A percentile compares a stretch with the other conserved stretches of the same genome.
Evolutionary conservation across 1,140 invertebrate genomes (phyloP).

Genomic region (Listronotus bonariensis): DNA sequence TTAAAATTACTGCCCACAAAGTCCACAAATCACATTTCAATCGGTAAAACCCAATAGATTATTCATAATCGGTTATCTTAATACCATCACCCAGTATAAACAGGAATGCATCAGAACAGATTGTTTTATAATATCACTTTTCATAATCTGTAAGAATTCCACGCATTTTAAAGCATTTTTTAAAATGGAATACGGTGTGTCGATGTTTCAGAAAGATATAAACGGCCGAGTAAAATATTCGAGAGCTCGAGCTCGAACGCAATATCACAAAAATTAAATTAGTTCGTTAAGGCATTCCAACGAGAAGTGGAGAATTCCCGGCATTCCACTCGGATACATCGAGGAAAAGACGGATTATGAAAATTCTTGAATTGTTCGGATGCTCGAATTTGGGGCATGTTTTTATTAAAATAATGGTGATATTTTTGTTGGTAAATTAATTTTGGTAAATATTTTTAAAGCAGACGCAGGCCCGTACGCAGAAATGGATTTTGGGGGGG

Average conservation of each 20-base stretch:
- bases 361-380: conserved; percentile 22
- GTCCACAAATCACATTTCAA: too few species aligned
- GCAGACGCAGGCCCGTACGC: too few species aligned
- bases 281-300: conserved; percentile 38
- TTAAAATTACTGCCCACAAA: too few species aligned
- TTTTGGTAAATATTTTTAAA: too few species aligned
- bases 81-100: too few species aligned
- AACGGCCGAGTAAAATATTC: conserved; percentile 33
- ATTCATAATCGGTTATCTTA: too few species aligned
- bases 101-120: too few species aligned
- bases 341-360: conserved; percentile 27
- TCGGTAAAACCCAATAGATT: too few species aligned
- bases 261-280: conserved; percentile 42
- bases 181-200: conserved; percentile 14
- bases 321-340: conserved; percentile 19
- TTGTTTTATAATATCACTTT: conserved; percentile 25
- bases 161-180: conserved; percentile 17
- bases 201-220: conserved; percentile 37
- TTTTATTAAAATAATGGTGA: too few species aligned
- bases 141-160: conserved; percentile 35
- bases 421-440: too few species aligned
- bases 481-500: too few species aligned
- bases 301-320: conserved; percentile 32
- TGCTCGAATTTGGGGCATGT: conserved; percentile 16
- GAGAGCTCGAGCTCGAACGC: conserved; percentile 15